Evolutionary conservation across 1,140 invertebrate genomes (phyloP).

Genomic region (Ridgeia piscesae): DNA sequence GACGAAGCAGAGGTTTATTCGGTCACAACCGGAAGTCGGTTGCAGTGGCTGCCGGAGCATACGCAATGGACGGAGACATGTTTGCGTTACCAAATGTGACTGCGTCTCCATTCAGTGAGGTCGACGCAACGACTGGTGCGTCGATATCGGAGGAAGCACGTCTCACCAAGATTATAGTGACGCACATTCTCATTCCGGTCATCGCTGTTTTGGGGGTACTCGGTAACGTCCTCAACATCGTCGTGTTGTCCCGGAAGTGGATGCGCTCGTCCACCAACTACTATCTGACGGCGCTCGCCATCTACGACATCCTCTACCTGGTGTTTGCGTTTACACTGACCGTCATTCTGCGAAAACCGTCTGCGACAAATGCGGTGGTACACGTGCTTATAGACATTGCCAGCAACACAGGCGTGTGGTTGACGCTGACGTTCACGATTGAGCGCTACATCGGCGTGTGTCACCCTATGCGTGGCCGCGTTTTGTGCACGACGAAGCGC

Average conservation of each 20-base stretch:
- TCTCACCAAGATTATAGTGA: constrained; percentile 32
- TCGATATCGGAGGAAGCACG: constrained; percentile 11
- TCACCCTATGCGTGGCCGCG: constrained; percentile 73
- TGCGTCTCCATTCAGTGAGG: neutral
- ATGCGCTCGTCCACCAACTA: constrained; percentile 75
- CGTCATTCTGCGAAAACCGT: neutral
- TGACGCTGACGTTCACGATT: constrained; percentile 76
- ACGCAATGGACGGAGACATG: neutral
- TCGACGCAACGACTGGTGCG: neutral
- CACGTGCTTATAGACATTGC: constrained; percentile 68
- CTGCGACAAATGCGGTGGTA: too few relatives aligned
- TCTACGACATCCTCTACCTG: constrained; percentile 72
- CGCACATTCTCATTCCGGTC: constrained; percentile 39
- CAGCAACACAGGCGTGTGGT: constrained; percentile 72
- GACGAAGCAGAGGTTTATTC: too few relatives aligned
- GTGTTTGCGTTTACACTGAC: constrained; percentile 67
- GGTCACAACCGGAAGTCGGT: neutral
- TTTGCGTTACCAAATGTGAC: neutral
- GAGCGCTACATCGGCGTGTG: constrained; percentile 78
- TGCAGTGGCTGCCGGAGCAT: neutral
- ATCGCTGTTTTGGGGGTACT: constrained; percentile 40
- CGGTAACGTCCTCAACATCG: constrained; percentile 46
- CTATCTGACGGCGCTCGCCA: constrained; percentile 73
- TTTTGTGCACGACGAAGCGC: constrained; percentile 68
- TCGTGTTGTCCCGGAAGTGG: constrained; percentile 69